Conservation (phyloP, 1,140 invertebrate genomes). For the Drosophila saltans region DNA sequence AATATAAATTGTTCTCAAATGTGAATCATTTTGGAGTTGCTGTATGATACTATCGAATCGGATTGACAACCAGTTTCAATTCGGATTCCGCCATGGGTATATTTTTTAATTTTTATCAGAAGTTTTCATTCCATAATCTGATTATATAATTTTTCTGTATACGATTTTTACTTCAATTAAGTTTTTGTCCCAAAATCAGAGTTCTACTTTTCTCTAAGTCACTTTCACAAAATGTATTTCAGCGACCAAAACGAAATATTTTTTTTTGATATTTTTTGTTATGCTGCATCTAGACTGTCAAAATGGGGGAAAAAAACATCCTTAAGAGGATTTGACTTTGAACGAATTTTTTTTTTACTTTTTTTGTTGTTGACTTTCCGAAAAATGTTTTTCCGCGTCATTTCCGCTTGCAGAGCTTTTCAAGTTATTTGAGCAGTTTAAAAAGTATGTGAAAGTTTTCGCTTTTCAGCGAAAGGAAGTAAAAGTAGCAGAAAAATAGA, state of each 20-base stretch:
- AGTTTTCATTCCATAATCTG: no score
- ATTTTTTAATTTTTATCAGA: no score
- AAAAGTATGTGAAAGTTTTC: constrained; percentile 25
- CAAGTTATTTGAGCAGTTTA: constrained; percentile 9
- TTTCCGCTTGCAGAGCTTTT: constrained; percentile 38
- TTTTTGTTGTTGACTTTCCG: constrained; percentile 14
- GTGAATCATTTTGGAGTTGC: no score
- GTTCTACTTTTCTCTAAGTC: neutral
- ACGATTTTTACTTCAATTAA: no score
- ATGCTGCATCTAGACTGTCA: constrained; percentile 16
- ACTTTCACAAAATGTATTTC: constrained; percentile 32
- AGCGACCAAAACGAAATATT: constrained; percentile 19
- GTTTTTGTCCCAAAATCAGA: no score
- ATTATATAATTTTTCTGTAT: no score
- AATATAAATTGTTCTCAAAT: no score
- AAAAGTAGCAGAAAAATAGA: neutral
- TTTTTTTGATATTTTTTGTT: neutral
- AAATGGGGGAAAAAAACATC: neutral
- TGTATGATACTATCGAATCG: no score
- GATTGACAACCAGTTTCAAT: no score
- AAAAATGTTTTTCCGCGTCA: constrained; percentile 41
- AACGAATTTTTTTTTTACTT: neutral
- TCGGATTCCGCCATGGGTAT: no score
- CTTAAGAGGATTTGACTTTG: constrained; percentile 3
- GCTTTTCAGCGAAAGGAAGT: neutral